Evolutionary conservation across 2,888 invertebrate genomes (phyloP).

Genomic region (Cheiracanthium punctorium): DNA sequence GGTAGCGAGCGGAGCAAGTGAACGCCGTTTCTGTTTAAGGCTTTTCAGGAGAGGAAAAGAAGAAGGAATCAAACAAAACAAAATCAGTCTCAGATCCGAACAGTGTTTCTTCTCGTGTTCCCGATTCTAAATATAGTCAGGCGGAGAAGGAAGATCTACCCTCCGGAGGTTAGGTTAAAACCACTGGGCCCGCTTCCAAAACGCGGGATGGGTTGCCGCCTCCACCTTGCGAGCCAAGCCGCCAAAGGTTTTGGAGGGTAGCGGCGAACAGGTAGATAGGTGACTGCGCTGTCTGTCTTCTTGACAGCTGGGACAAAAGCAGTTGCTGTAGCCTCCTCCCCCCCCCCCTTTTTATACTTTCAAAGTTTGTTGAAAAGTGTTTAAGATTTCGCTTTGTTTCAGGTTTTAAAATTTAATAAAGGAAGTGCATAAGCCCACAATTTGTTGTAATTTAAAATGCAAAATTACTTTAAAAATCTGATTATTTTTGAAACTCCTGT

Average conservation of each 20-base stretch:
- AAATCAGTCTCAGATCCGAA: too few relatives aligned
- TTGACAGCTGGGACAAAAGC: too few relatives aligned
- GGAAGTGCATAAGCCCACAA: too few relatives aligned
- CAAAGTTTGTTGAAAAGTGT: too few relatives aligned
- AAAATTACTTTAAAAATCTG: too few relatives aligned
- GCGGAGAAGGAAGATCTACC: neutral
- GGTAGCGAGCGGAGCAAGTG: constrained; percentile 27
- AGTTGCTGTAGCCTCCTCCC: too few relatives aligned
- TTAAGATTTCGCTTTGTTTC: too few relatives aligned
- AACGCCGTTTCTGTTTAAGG: constrained; percentile 55
- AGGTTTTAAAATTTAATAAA: too few relatives aligned
- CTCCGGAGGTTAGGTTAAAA: constrained; percentile 15
- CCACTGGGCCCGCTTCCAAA: constrained; percentile 65
- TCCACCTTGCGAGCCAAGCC: neutral
- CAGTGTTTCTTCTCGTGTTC: constrained; percentile 34
- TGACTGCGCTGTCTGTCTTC: too few relatives aligned
- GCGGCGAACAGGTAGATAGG: neutral
- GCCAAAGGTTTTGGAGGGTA: neutral
- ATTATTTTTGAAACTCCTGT: too few relatives aligned
- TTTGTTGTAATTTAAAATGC: too few relatives aligned
- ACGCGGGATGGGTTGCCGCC: constrained; percentile 58
- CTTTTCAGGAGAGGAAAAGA: constrained; percentile 12
- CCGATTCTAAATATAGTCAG: constrained; percentile 62
- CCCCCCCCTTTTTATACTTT: too few relatives aligned
- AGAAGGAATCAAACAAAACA: neutral